Conservation (phyloP, 2,888 invertebrate genomes). For the Drosophila phalerata region DNA sequence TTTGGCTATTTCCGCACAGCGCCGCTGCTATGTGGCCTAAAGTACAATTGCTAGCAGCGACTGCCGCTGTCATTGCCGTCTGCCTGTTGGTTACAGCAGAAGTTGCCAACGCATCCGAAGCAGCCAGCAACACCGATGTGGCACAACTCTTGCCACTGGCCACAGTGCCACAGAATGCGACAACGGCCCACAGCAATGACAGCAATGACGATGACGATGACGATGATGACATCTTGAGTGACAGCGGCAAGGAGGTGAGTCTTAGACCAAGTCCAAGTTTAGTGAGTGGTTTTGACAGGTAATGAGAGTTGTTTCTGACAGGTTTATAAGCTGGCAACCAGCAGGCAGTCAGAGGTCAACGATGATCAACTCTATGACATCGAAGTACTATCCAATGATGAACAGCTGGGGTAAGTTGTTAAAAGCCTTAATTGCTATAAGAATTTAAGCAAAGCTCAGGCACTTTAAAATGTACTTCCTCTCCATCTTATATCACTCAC, state of each 20-base stretch:
- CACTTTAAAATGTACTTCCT: background rate
- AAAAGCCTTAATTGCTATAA: background rate
- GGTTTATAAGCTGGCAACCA: constrained; percentile 65
- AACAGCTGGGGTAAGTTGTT: constrained; percentile 57
- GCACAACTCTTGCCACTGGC: constrained; percentile 72
- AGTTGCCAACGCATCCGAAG: constrained; percentile 36
- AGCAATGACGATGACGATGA: constrained; percentile 46
- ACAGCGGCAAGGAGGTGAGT: constrained; percentile 72
- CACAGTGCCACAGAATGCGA: constrained; percentile 67
- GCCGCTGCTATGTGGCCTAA: constrained; percentile 80
- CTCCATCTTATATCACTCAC: background rate
- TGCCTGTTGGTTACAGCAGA: constrained; percentile 65
- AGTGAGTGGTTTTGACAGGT: constrained; percentile 69
- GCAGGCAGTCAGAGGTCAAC: constrained; percentile 39
- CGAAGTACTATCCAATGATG: constrained; percentile 16
- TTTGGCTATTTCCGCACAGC: constrained; percentile 51
- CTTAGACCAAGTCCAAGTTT: constrained; percentile 21
- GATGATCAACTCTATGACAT: constrained; percentile 36
- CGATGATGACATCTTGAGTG: constrained; percentile 50
- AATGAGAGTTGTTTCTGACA: constrained; percentile 72
- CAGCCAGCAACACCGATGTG: constrained; percentile 37
- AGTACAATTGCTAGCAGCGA: constrained; percentile 65
- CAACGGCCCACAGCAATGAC: constrained; percentile 69
- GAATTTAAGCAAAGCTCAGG: background rate
- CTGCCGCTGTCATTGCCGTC: constrained; percentile 72